Evolutionary conservation across 2,888 invertebrate species (phyloP).

Genomic region (Lasioglossum oenotherae): DNA sequence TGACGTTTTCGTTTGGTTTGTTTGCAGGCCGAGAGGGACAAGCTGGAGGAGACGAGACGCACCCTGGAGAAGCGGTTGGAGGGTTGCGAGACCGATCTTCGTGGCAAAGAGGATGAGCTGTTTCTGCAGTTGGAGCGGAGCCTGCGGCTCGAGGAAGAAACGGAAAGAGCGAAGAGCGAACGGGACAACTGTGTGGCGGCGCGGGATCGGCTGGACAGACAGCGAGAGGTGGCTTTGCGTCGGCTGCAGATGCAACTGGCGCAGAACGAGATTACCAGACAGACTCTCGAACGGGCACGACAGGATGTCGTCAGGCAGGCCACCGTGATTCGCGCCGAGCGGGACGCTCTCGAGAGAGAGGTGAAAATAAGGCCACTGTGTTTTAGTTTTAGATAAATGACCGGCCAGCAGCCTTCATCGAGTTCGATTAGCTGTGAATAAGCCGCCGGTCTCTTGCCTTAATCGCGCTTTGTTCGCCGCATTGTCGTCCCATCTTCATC

Average conservation of each 20-base stretch:
- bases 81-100: slow-evolving; percentile 86
- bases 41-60: slow-evolving; percentile 85
- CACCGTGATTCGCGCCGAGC: slow-evolving; percentile 86
- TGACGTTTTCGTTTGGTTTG: background rate
- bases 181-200: slow-evolving; percentile 77
- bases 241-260: slow-evolving; percentile 86
- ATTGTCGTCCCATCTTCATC: background rate
- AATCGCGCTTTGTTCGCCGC: background rate
- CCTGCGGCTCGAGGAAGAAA: slow-evolving; percentile 86
- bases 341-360: slow-evolving; percentile 86
- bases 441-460: background rate
- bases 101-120: slow-evolving; percentile 87
- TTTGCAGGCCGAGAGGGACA: slow-evolving; percentile 86
- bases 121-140: slow-evolving; percentile 87
- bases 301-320: slow-evolving; percentile 87
- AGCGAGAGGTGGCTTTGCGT: slow-evolving; percentile 79
- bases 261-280: slow-evolving; percentile 86
- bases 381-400: background rate
- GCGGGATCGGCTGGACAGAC: slow-evolving; percentile 78
- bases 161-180: slow-evolving; percentile 77
- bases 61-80: slow-evolving; percentile 86
- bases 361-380: slow-evolving; percentile 75
- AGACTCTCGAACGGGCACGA: slow-evolving; percentile 86
- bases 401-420: background rate
- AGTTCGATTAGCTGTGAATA: background rate